Evolutionary conservation across 2,113 vertebrate genomes (phyloP).

Genomic region (Phoxinus phoxinus): DNA sequence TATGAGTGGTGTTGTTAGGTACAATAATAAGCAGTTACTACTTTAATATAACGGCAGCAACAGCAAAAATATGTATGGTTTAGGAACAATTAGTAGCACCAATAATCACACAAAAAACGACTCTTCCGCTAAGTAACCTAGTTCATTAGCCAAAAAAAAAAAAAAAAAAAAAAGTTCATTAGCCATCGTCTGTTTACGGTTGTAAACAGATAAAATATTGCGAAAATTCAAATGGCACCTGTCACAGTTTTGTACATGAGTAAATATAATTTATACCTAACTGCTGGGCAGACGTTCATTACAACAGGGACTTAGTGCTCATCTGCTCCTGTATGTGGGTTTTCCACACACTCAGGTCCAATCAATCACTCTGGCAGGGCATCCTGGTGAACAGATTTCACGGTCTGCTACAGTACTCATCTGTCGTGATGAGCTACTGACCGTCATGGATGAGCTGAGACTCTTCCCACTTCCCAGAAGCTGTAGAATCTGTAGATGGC

Average conservation of each 20-base stretch:
- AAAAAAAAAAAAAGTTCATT: too few species aligned
- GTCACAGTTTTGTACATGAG: not conserved
- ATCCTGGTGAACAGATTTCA: slow-evolving; percentile 42
- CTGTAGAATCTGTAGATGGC: not conserved
- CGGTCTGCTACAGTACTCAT: slow-evolving; percentile 35
- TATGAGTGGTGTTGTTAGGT: not conserved
- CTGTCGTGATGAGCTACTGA: slow-evolving; percentile 32
- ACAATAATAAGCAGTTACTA: not conserved
- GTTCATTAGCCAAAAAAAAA: not conserved
- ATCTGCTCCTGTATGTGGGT: not conserved
- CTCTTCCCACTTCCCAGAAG: slow-evolving; percentile 1
- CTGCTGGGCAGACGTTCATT: not conserved
- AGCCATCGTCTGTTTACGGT: not conserved
- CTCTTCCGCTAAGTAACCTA: not conserved
- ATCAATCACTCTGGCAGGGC: slow-evolving; percentile 35
- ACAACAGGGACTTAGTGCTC: not conserved
- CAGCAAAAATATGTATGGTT: not conserved
- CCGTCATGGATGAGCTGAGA: not conserved
- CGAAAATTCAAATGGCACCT: not conserved
- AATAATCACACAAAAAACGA: not conserved
- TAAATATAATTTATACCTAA: not conserved
- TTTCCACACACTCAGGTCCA: slow-evolving; percentile 23
- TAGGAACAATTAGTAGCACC: not conserved
- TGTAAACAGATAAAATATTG: not conserved
- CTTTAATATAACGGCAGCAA: too few species aligned